Evolutionary conservation across 2,888 invertebrate species (phyloP).

Genomic region (Spodoptera exigua): DNA sequence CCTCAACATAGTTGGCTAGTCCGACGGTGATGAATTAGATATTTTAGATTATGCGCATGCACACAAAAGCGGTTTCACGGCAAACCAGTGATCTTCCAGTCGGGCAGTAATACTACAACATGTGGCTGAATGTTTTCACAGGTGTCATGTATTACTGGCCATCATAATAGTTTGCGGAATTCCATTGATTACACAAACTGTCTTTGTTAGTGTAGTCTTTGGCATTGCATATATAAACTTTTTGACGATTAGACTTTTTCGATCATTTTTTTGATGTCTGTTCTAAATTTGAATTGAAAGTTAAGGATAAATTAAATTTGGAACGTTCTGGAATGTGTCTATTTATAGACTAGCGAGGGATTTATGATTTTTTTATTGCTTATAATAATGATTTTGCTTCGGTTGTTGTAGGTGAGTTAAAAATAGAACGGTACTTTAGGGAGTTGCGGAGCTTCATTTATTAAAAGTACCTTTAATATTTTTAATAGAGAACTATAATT

Average conservation of each 20-base stretch:
- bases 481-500: too few relatives aligned
- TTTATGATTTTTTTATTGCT: conserved; percentile 17
- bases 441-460: too few relatives aligned
- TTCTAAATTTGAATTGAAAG: conserved; percentile 13
- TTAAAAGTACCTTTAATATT: too few relatives aligned
- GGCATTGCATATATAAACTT: conserved; percentile 21
- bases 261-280: conserved; percentile 4
- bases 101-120: conserved; percentile 38
- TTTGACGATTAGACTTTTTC: conserved; percentile 4
- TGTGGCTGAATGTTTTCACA: conserved; percentile 62
- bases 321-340: conserved; percentile 16
- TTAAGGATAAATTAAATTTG: conserved; percentile 8
- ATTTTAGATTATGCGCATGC: conserved; percentile 40
- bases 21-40: conserved; percentile 44
- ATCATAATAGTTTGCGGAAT: conserved; percentile 61
- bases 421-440: conserved; percentile 13
- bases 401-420: conserved; percentile 1
- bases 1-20: conserved; percentile 46
- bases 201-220: conserved; percentile 56
- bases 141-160: conserved; percentile 57
- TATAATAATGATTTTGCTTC: conserved; percentile 7
- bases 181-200: conserved; percentile 53
- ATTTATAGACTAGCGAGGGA: conserved; percentile 18
- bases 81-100: conserved; percentile 46
- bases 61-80: conserved; percentile 33